Evolutionary conservation across 2,113 vertebrate species (phyloP).

Genomic region (Protobothrops flavoviridis): DNA sequence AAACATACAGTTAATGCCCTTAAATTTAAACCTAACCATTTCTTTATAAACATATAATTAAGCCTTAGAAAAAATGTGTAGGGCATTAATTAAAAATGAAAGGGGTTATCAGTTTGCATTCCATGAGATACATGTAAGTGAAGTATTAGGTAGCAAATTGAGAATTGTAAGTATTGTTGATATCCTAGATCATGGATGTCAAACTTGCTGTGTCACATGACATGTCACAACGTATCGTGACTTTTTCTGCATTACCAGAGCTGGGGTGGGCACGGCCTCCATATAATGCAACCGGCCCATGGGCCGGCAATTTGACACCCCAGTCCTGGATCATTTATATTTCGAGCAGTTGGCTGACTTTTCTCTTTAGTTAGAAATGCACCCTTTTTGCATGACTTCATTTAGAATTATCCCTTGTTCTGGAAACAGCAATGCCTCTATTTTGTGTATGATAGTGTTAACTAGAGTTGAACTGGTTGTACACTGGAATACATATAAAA

Average conservation of each 20-base stretch:
- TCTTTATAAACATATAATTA: conserved; percentile 7
- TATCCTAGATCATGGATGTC: neutral
- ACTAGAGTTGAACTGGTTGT: neutral
- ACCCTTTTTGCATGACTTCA: neutral
- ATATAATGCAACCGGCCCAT: no score
- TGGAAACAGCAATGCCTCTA: neutral
- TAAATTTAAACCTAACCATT: conserved; percentile 6
- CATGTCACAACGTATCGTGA: no score
- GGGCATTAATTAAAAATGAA: neutral
- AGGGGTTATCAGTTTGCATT: neutral
- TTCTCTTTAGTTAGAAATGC: neutral
- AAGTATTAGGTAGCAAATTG: neutral
- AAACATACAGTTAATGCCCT: neutral
- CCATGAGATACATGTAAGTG: neutral
- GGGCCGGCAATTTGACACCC: no score
- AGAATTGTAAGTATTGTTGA: neutral
- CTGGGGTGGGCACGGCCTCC: no score
- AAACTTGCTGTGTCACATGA: no score
- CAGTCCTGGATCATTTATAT: neutral
- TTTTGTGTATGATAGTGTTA: neutral
- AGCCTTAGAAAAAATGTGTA: neutral
- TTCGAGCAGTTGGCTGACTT: neutral
- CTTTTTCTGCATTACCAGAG: no score
- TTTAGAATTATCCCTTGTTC: neutral
- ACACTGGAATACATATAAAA: neutral